Base-by-base conservation (phyloP, 2,113 vertebrate genomes). In the Prunella fulvescens region DNA sequence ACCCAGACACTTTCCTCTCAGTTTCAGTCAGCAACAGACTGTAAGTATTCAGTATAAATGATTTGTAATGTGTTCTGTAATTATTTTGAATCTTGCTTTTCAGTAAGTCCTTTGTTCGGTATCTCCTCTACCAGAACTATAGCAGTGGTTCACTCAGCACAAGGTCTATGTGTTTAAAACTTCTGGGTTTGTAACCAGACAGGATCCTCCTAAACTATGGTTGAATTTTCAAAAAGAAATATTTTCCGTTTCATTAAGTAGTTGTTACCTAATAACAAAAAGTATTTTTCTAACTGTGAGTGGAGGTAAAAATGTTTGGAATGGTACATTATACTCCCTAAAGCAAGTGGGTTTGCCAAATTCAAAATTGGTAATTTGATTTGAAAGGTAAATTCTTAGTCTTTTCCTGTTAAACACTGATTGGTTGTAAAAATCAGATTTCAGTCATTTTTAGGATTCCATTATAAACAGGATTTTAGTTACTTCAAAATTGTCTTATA, bases 1-100 rank as follows among this genome's bases (percentile, higher is more conserved):
- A 99, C 99, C 78, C 97, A 95, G 74, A 98, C 98, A 31, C 98
- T 99, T 40, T 98, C 98, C 50, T 98, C 98, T 79, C 98, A 99
- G 57, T 99, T 99, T 95, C 98, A 99, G 91, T 97, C 95, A 93
- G 98, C 99, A 50, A 99, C 99, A 95, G 98, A 98, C 91, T 98
- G 99, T 99, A 97, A 98, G 98, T 97, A 72, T 96, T 88, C 35
- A 48, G 35, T 84, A 72, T 73, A 47, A 91, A 65, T 71, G 0
- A 33, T 83, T 69, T 45, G 22, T 72, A 37, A 78, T 45, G 15
- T 82, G 56, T 78, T 93, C 26, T 86, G 2, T n/a, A 91, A 48
- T 45, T 90, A 61, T 25, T 84, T 20, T 58, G 28, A 73, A 44
- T 70, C 14, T 86, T 3, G 14, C 14, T 60, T 85, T 92, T 88